Evolutionary conservation across 2,113 vertebrate species (phyloP).

Genomic region (Xiphias gladius): DNA sequence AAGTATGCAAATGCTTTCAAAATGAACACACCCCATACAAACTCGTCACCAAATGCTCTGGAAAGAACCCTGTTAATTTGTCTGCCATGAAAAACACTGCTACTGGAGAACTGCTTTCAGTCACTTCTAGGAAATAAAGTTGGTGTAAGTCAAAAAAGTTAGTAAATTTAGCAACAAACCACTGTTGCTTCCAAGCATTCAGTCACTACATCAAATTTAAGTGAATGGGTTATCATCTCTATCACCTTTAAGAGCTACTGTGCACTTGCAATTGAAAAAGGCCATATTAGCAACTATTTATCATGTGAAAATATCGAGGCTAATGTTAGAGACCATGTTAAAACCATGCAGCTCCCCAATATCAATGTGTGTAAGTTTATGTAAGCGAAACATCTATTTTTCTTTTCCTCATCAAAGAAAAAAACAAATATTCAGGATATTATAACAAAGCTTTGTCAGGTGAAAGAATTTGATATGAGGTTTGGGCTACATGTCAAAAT

Average conservation of each 20-base stretch:
- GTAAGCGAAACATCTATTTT: not conserved
- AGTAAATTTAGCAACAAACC: no score
- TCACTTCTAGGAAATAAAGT: no score
- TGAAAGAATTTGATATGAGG: not conserved
- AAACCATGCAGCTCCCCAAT: not conserved
- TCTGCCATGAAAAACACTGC: no score
- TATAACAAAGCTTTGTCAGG: conserved; percentile 9
- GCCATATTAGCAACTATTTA: conserved; percentile 6
- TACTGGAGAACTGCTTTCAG: no score
- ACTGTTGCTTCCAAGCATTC: not conserved
- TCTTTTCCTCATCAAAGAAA: not conserved
- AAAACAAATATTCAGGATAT: not conserved
- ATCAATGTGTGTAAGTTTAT: not conserved
- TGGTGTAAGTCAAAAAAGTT: no score
- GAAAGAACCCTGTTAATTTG: no score
- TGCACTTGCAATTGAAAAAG: not conserved
- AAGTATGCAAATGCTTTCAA: no score
- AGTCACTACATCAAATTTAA: not conserved
- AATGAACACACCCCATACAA: no score
- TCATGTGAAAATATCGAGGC: not conserved
- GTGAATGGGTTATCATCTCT: not conserved
- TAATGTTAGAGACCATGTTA: not conserved
- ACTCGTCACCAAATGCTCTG: no score
- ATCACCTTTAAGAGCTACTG: conserved; percentile 13
- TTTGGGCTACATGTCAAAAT: not conserved